Evolutionary conservation across 2,888 invertebrate genomes (phyloP), one percentile per base, ranked within the genome.

Genomic region (Brenthis hecate): DNA sequence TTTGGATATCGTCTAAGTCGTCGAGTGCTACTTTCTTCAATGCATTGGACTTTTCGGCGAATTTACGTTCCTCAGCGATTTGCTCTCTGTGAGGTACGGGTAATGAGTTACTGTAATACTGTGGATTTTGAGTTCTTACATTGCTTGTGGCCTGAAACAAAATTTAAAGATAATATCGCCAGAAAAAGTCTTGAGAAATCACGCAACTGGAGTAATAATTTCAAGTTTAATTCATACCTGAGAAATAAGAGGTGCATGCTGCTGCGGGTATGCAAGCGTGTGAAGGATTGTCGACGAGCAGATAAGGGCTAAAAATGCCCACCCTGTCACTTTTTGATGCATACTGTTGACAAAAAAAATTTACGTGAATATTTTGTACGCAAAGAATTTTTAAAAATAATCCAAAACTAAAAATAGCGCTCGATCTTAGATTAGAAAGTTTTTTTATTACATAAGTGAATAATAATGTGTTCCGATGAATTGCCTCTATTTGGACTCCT

Each of bases 21-120:
- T 97, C 96, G 48, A 96, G 86, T 3, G 95, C 95, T 5, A 97
- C 97, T 90, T 98, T 98, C 91, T 98, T 98, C 80, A 97, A 94
- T 16, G 96, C 95, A 83, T 98, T 98, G 14, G 97, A 96, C 85
- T 98, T 98, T 83, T 97, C 97, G 0, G 96, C 97, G 85, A 96
- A 97, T 92, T 98, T 98, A 73, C 98, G 93, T 71, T 95, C 95
- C 77, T 95, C 83, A 77, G 91, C 81, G 81, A 91, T 72, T 89
- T 91, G 80, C 85, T 85, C 85, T 68, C 81, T 81, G 56, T 84
- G 84, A 43, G 82, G 81, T 65, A 79, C 75, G 54, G 89, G 89
- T 72, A 88, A 78, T 23, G 92, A 89, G 75, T 93, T 91, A 79
- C 90, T 92, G 83, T 92, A 92, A 77, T 92, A 92, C 75, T 91